Base-by-base conservation (phyloP, 2,797 vertebrate species). In the Natrix natrix region DNA sequence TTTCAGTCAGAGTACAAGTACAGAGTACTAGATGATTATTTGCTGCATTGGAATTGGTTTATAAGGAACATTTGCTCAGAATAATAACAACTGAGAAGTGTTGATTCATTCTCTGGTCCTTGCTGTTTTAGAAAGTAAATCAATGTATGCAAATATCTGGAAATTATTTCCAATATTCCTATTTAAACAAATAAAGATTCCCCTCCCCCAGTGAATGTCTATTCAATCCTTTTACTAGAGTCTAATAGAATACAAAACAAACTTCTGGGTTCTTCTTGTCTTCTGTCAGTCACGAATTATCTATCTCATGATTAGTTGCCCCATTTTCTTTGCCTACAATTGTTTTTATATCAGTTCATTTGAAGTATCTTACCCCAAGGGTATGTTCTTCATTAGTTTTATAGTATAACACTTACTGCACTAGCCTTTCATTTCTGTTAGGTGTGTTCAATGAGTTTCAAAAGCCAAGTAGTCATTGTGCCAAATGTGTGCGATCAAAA, bases 401-500 rank as follows among this genome's bases (percentile, higher is more conserved):
- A 93, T 91, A 94, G 86, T 94, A 93, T 95, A 96, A 94, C 91
- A 95, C 95, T 95, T 95, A 48, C 93, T 95, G 93, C 95, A 95
- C 87, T 96, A 96, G 94, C 93, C 92, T 95, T 96, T 94, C 92
- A 63, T 95, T 96, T 94, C 95, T 94, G 96, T 96, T 95, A 96
- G 93, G 90, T 94, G 87, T 89, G 94, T 96, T 95, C 60, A 88
- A 93, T 0, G 0, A 91, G 66, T 94, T 96, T 95, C 93, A 95
- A 94, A 96, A 96, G 95, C 63, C 91, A 92, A 96, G 92, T 92
- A 97, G 96, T 96, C 96, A 96, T 89, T 93, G 66, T 96, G 95
- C 88, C 94, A 94, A 96, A 96, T 11, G 43, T 90, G 94, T 95
- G 94, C 92, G 95, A 94, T 95, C 96, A 92, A 59, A 88, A 17